Evolutionary conservation across 2,888 invertebrate genomes (phyloP).

Genomic region (Diachrysia chrysitis): DNA sequence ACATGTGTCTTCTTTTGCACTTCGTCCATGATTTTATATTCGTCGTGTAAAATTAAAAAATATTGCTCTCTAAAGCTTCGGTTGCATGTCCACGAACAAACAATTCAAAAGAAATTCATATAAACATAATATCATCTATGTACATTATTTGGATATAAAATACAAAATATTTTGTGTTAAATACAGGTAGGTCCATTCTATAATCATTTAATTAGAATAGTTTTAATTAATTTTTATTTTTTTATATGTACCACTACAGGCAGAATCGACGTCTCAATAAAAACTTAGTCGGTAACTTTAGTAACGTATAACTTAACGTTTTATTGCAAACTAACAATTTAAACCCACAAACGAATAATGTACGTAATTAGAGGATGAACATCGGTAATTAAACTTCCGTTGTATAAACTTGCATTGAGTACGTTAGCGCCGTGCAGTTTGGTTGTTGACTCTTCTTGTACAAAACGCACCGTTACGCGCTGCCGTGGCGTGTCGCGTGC

Average conservation of each 20-base stretch:
- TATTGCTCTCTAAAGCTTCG: conserved; percentile 10
- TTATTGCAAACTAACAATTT: conserved; percentile 1
- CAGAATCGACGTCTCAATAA: not conserved
- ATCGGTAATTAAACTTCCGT: conserved; percentile 51
- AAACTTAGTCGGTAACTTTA: not conserved
- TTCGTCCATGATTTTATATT: conserved; percentile 49
- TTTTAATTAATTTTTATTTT: too few species aligned
- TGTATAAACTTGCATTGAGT: conserved; percentile 48
- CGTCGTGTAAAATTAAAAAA: conserved; percentile 36
- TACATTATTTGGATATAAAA: conserved; percentile 16
- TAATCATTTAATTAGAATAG: conserved; percentile 30
- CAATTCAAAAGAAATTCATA: conserved; percentile 10
- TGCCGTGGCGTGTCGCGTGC: conserved; percentile 33
- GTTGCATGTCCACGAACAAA: conserved; percentile 13
- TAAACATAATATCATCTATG: conserved; percentile 16
- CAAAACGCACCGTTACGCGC: conserved; percentile 74
- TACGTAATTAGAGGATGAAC: conserved; percentile 32
- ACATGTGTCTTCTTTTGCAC: conserved; percentile 53
- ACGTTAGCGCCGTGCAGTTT: conserved; percentile 42
- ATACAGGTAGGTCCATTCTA: conserved; percentile 9
- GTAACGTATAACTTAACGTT: not conserved
- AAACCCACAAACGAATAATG: not conserved
- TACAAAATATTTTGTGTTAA: conserved; percentile 40
- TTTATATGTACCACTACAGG: conserved; percentile 7
- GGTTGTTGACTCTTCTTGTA: conserved; percentile 67